Conservation (phyloP, 2,888 invertebrate species). For the Amblyjoppa proteus region DNA sequence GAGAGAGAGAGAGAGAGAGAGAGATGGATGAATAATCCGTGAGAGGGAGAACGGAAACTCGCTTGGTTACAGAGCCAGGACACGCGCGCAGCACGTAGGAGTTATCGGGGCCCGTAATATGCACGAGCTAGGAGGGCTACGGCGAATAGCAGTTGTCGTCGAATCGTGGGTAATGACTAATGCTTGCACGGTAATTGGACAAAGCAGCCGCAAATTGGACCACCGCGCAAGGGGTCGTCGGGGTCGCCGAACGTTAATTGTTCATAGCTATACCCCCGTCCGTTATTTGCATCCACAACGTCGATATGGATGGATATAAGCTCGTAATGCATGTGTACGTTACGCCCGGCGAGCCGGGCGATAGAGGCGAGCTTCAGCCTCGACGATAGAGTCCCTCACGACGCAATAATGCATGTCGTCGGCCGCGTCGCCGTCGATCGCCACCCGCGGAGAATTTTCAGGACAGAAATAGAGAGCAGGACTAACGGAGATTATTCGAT, state of each 20-base stretch:
- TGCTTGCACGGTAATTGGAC: slow-evolving; percentile 83
- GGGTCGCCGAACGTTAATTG: slow-evolving; percentile 81
- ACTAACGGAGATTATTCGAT: not conserved
- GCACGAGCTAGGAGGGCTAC: slow-evolving; percentile 35
- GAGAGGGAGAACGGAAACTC: not conserved
- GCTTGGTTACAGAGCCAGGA: not conserved
- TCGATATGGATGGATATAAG: slow-evolving; percentile 46
- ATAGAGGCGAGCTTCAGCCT: not conserved
- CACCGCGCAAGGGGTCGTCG: slow-evolving; percentile 81
- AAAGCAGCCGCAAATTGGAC: slow-evolving; percentile 85
- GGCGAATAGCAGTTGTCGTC: slow-evolving; percentile 76
- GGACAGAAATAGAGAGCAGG: slow-evolving; percentile 55
- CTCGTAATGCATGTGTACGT: slow-evolving; percentile 3
- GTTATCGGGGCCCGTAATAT: slow-evolving; percentile 48
- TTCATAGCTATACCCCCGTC: slow-evolving; percentile 72
- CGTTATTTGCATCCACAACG: slow-evolving; percentile 64
- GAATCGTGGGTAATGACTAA: slow-evolving; percentile 79
- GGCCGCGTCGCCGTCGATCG: slow-evolving; percentile 18
- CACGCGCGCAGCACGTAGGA: slow-evolving; percentile 26
- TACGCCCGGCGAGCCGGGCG: slow-evolving; percentile 4
- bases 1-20: too few relatives aligned
- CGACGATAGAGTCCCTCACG: slow-evolving; percentile 16
- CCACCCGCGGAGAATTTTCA: slow-evolving; percentile 64
- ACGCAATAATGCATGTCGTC: slow-evolving; percentile 35
- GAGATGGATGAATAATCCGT: not conserved